These are phyloP conservation scores for Archivesica marissinica DNA, from an alignment of 1,140 invertebrate genomes.

Conservation along the genomic window DNA sequence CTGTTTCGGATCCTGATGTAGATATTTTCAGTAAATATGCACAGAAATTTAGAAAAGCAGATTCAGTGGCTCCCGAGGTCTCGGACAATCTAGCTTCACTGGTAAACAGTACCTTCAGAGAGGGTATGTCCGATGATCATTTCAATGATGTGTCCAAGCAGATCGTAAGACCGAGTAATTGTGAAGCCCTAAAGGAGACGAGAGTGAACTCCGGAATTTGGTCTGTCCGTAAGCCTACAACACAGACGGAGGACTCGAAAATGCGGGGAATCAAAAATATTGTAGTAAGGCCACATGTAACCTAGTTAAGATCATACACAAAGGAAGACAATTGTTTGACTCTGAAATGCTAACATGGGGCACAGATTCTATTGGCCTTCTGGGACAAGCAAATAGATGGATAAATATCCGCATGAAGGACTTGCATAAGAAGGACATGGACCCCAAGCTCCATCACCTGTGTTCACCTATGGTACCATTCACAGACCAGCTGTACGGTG, in stretches of 20 bases:
- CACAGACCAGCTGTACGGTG: conserved; percentile 6
- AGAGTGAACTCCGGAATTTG: conserved; percentile 18
- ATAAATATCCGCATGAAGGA: background rate
- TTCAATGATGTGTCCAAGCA: background rate
- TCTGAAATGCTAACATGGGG: background rate
- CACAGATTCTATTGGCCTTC: background rate
- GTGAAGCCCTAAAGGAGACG: conserved; percentile 15
- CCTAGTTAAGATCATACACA: background rate
- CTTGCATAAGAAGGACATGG: background rate
- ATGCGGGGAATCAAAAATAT: background rate
- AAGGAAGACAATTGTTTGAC: background rate
- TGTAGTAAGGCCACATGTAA: background rate
- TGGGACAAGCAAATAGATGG: conserved; percentile 11
- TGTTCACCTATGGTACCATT: background rate
- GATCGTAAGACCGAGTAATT: background rate
- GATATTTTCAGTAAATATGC: background rate
- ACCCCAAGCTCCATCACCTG: conserved; percentile 16
- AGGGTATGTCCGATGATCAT: conserved; percentile 18
- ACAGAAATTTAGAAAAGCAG: background rate
- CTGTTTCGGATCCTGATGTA: too few relatives aligned
- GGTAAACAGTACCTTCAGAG: conserved; percentile 22
- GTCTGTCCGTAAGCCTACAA: background rate
- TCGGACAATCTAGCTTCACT: background rate
- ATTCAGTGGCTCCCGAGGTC: background rate
- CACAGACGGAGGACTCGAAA: background rate